Percentiles rank a stretch among this genome's conserved stretches.
phyloP scores from a whole-genome alignment of 2,888 invertebrate genomes.

The Polydrusus tereticollis region DNA sequence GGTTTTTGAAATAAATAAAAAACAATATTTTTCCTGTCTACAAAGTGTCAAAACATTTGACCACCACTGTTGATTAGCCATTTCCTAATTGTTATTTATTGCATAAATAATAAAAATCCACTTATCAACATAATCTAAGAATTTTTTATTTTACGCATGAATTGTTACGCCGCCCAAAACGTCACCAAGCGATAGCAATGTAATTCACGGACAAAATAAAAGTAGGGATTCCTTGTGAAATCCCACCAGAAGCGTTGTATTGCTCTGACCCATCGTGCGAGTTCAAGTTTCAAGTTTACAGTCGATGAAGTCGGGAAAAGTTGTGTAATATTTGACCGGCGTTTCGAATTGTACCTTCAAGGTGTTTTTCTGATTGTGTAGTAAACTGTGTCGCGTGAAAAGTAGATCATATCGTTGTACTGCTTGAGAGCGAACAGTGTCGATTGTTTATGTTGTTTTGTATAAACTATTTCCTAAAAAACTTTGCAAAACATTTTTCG shows the following conservation, averaged over 20 bases:
- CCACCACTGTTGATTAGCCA: no score
- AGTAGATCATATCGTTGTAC: background rate
- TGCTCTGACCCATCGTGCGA: background rate
- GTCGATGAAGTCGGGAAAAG: slow-evolving; percentile 2
- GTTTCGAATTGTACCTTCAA: background rate
- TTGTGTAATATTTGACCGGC: slow-evolving; percentile 20
- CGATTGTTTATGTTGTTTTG: no score
- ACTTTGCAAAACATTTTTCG: no score
- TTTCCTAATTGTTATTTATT: no score
- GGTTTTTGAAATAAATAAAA: no score
- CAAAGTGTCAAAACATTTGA: no score
- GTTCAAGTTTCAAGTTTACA: background rate
- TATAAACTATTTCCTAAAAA: no score
- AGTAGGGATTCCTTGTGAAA: slow-evolving; percentile 26
- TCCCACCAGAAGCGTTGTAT: slow-evolving; percentile 23
- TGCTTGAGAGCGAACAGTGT: no score
- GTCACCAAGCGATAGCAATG: background rate
- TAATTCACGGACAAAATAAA: slow-evolving; percentile 18
- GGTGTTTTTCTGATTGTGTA: no score
- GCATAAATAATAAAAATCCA: no score
- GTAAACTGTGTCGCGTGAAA: background rate
- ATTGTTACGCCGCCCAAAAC: background rate
- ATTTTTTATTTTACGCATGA: slow-evolving; percentile 10
- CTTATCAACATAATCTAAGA: background rate
- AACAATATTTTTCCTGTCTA: no score